Percentiles rank a stretch among this genome's conserved stretches.
phyloP scores from a whole-genome alignment of 2,797 vertebrate genomes.

The Vultur gryphus region DNA sequence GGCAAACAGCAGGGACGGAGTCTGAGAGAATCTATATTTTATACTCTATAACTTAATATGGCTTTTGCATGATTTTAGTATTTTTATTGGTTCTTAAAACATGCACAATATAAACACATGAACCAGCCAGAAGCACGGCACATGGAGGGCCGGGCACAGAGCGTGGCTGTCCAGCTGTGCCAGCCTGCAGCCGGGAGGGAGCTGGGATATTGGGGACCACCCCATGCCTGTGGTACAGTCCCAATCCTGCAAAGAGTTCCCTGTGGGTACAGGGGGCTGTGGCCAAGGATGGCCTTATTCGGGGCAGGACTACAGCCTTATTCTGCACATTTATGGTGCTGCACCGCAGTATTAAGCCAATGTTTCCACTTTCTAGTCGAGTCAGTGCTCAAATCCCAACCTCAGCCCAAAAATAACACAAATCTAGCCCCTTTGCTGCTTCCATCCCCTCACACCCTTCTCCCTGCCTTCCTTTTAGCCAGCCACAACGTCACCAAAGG shows the following conservation, averaged over 20 bases:
- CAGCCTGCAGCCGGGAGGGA: neutral
- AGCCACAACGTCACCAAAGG: neutral
- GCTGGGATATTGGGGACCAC: neutral
- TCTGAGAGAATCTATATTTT: constrained; percentile 30
- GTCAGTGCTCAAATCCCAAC: neutral
- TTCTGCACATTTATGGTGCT: constrained; percentile 17
- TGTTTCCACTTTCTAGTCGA: constrained; percentile 30
- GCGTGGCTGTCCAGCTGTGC: neutral
- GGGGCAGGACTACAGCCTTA: neutral
- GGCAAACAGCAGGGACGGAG: constrained; percentile 15
- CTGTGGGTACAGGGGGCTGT: neutral
- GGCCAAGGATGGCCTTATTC: neutral
- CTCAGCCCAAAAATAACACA: constrained; percentile 18
- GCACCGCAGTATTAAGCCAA: neutral
- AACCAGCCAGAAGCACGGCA: neutral
- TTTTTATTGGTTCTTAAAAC: constrained; percentile 32
- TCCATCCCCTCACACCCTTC: neutral
- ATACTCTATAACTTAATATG: constrained; percentile 41
- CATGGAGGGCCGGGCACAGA: neutral
- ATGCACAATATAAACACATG: neutral
- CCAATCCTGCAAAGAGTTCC: neutral
- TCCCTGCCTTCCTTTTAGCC: neutral
- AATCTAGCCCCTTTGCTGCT: neutral
- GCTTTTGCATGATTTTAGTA: constrained; percentile 8
- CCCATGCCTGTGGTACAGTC: neutral